phyloP scores from a whole-genome alignment of 2,113 vertebrate genomes.

The Hassar affinis region DNA sequence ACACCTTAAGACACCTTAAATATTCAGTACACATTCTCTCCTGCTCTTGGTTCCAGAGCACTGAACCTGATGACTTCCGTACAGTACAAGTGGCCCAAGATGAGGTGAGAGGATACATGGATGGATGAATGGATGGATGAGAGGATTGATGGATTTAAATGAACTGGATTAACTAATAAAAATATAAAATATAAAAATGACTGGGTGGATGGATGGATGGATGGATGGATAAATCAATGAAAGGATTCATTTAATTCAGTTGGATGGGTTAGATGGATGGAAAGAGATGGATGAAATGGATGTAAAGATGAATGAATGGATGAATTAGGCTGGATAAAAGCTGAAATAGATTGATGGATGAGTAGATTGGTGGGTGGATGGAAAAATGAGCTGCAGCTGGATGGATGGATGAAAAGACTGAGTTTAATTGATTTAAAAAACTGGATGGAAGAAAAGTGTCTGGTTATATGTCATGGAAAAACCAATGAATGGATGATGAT shows the following conservation, averaged over 20 bases:
- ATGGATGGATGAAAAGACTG: not conserved
- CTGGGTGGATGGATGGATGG: not conserved
- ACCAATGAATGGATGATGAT: not conserved
- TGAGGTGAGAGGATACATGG: slow-evolving; percentile 60
- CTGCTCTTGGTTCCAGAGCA: not conserved
- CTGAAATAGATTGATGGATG: too few species aligned
- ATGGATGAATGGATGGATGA: not conserved
- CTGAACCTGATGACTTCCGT: slow-evolving; percentile 63
- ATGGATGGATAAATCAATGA: not conserved
- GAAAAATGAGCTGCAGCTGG: not conserved
- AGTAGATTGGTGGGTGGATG: not conserved
- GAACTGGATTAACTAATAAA: not conserved
- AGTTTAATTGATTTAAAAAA: not conserved
- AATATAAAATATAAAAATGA: not conserved
- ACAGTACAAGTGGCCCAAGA: slow-evolving; percentile 76
- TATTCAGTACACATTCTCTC: not conserved
- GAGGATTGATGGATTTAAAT: not conserved
- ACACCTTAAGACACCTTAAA: too few species aligned
- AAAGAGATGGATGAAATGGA: not conserved
- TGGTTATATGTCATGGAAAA: not conserved
- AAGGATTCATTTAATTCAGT: too few species aligned
- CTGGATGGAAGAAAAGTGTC: not conserved
- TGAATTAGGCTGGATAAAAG: not conserved
- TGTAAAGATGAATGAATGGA: not conserved
- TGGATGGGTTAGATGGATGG: not conserved